Evolutionary conservation across 2,888 invertebrate species (phyloP), one percentile per base, ranked within the genome.

Genomic region (Carcina quercana): DNA sequence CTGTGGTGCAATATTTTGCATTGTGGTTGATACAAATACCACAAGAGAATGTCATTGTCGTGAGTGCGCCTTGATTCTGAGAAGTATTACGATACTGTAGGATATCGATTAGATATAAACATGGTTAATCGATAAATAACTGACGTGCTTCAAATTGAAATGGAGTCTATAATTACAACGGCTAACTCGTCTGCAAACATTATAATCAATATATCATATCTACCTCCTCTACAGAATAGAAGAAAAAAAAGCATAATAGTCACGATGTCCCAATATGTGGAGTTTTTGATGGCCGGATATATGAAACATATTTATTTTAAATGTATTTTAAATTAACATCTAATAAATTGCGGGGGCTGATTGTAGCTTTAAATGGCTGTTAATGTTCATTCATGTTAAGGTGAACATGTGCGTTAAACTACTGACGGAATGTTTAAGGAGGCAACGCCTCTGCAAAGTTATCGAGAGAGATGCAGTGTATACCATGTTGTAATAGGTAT

Each of bases 331-430:
- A n/a, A n/a, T n/a, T n/a, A n/a, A n/a, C n/a, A 32, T 33, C 45
- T 50, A 53, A 53, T 53, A 60, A 51, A 50, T 57, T 38, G 57
- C 50, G 62, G 40, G 47, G 68, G 68, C 56, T 60, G 44, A 47
- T 51, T 57, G 58, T 60, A 32, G 35, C 55, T 58, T 51, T 60
- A 64, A 53, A 64, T 50, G 58, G 54, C 42, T 49, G 54, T 54
- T 59, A 47, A 46, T 28, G 34, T 15, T 29, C 36, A 38, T 63
- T 66, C 53, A 59, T 68, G 69, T 61, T 70, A 70, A 73, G 71
- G 69, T 65, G 56, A 68, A 62, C 67, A 51, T 59, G 66, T 68
- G 52, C 51, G 50, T 50, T 53, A 53, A 62, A 50, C 46, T 49
- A 42, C 42, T 45, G 27, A n/a, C 45, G 47, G 51, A 55, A 60